Conservation (phyloP, 2,797 vertebrate species). For the Macropodus opercularis region DNA sequence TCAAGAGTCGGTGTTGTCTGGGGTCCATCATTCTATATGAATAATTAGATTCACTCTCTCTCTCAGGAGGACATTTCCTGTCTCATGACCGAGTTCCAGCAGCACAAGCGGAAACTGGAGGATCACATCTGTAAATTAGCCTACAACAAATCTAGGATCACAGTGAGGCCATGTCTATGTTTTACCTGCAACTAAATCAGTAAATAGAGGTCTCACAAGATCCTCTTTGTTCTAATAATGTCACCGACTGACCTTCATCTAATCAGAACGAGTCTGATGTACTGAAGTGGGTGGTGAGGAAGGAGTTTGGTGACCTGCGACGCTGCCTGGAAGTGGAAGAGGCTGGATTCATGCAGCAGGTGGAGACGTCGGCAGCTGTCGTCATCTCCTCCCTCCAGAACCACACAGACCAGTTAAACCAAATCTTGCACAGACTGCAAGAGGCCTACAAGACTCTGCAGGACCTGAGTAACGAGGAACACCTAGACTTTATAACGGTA, state of each 20-base stretch:
- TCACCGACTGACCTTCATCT: constrained; percentile 13
- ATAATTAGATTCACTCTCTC: neutral
- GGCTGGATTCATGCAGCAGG: constrained; percentile 79
- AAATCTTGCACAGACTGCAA: constrained; percentile 70
- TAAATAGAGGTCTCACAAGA: neutral
- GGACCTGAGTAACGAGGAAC: constrained; percentile 78
- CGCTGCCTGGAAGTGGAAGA: constrained; percentile 85
- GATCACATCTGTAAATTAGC: constrained; percentile 85
- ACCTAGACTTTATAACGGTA: constrained; percentile 86
- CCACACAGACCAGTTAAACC: constrained; percentile 82
- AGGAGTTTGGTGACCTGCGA: constrained; percentile 87
- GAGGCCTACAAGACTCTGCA: constrained; percentile 78
- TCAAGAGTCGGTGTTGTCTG: too few species aligned
- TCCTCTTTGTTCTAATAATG: neutral
- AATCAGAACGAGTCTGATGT: constrained; percentile 87
- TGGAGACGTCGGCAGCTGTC: constrained; percentile 76
- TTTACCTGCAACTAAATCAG: neutral
- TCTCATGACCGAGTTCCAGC: constrained; percentile 82
- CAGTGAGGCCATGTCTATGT: constrained; percentile 69
- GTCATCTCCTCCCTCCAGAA: constrained; percentile 82
- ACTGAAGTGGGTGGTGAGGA: constrained; percentile 87
- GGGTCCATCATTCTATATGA: too few species aligned
- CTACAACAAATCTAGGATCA: constrained; percentile 85
- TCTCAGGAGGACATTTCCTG: constrained; percentile 85
- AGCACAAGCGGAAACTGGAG: constrained; percentile 79